These are phyloP conservation scores for Dasysyrphus tricinctus DNA, from an alignment of 2,888 invertebrate species.

Conservation along the genomic window DNA sequence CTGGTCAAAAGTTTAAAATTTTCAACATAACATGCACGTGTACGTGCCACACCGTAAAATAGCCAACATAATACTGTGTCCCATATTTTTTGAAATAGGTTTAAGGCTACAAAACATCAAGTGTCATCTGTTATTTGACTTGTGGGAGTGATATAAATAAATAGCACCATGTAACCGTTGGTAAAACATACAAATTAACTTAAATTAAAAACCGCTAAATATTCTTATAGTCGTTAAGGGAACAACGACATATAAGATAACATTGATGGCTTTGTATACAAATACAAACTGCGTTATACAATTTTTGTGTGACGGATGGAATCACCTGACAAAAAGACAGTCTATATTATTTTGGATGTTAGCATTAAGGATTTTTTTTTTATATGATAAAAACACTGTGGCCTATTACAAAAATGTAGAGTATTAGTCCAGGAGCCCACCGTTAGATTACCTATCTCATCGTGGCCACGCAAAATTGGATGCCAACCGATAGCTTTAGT, in stretches of 20 bases:
- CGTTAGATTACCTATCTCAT: no score
- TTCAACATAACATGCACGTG: background rate
- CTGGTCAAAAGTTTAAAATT: slow-evolving; percentile 1
- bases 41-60: background rate
- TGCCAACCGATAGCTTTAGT: no score
- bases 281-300: background rate
- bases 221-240: background rate
- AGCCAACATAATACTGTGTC: background rate
- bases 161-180: background rate
- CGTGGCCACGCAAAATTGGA: no score
- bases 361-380: no score
- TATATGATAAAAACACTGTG: background rate
- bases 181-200: background rate
- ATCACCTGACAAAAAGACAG: no score
- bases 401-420: no score
- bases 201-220: background rate
- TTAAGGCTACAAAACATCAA: background rate
- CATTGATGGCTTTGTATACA: background rate
- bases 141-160: slow-evolving; percentile 11
- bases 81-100: background rate
- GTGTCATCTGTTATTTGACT: background rate
- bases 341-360: no score
- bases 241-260: background rate
- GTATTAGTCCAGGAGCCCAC: no score
- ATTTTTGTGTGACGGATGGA: background rate